Evolutionary conservation across 2,888 invertebrate species (phyloP).

Genomic region (Agriotes lineatus): DNA sequence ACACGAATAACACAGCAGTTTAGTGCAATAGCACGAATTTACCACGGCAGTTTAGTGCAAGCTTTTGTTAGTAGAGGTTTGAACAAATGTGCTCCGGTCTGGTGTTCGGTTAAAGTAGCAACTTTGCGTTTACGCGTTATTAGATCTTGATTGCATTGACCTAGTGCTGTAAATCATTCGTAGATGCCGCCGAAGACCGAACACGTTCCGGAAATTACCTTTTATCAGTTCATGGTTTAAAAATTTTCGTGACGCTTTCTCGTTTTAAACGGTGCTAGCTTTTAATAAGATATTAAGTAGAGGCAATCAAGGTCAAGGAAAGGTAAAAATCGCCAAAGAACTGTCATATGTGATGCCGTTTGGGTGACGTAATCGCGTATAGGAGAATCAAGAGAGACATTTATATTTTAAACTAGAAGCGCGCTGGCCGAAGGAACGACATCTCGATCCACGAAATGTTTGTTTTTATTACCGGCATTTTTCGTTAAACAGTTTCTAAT

Average conservation of each 20-base stretch:
- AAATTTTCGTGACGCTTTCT: slow-evolving; percentile 16
- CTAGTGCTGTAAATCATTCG: background rate
- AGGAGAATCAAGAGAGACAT: slow-evolving; percentile 16
- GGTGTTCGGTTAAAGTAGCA: background rate
- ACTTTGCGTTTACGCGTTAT: background rate
- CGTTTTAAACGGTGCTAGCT: background rate
- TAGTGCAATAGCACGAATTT: background rate
- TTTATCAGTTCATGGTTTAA: background rate
- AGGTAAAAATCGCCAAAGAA: slow-evolving; percentile 5
- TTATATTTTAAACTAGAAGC: background rate
- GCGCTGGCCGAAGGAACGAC: background rate
- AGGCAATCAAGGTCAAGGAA: slow-evolving; percentile 18
- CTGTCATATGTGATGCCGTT: slow-evolving; percentile 3
- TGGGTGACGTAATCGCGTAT: slow-evolving; percentile 5
- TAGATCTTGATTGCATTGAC: background rate
- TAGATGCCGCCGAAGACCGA: background rate
- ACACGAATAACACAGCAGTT: background rate
- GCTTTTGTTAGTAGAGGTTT: background rate
- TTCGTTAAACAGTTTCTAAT: background rate
- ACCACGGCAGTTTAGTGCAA: background rate
- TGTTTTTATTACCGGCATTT: background rate
- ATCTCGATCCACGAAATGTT: slow-evolving; percentile 10
- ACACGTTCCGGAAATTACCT: background rate
- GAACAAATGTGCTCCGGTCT: background rate
- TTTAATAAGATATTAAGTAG: slow-evolving; percentile 7